phyloP scores from a whole-genome alignment of 2,888 invertebrate species.

The Coecobrya sp. region DNA sequence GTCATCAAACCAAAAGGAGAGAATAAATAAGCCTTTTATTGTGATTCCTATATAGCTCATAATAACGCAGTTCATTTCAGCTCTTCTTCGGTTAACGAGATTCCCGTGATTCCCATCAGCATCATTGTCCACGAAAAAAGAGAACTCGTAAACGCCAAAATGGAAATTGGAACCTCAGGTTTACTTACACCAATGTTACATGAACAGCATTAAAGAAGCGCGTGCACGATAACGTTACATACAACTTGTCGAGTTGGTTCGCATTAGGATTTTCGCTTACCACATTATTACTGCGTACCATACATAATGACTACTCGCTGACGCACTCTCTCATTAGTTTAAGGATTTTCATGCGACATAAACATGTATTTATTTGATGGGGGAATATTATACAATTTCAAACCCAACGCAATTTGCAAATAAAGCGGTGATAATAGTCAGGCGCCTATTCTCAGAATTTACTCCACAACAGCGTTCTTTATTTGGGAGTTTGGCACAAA shows the following conservation, averaged over 20 bases:
- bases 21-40: not conserved
- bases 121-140: not conserved
- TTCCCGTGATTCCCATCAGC: slow-evolving; percentile 10
- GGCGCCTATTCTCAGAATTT: not conserved
- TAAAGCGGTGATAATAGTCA: not conserved
- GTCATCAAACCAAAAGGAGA: not conserved
- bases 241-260: not conserved
- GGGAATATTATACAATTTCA: not conserved
- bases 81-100: slow-evolving; percentile 33
- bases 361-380: not conserved
- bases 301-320: not conserved
- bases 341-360: not conserved
- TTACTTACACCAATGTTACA: not conserved
- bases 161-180: too few relatives aligned
- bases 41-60: not conserved
- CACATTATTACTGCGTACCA: not conserved
- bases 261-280: too few relatives aligned
- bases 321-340: slow-evolving; percentile 7
- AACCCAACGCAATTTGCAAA: not conserved
- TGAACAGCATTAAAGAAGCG: not conserved
- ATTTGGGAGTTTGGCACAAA: not conserved
- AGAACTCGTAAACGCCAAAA: not conserved
- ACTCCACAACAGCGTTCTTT: not conserved
- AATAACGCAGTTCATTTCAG: not conserved
- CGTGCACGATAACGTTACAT: not conserved